Base-by-base conservation (phyloP, 2,113 vertebrate genomes). In the Rhinolophus sinicus region DNA sequence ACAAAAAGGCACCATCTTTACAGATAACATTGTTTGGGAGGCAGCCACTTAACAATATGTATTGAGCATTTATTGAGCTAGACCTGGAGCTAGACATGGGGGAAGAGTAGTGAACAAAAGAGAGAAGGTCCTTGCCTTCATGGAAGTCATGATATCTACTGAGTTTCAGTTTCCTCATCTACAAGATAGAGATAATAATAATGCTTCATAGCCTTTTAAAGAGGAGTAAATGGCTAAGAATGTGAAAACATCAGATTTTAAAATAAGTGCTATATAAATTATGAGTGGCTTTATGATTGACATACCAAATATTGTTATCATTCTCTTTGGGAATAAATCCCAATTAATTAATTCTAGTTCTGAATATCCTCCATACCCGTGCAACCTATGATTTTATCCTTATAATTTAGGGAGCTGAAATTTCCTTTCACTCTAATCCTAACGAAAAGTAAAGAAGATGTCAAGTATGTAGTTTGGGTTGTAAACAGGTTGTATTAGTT, bases 231-330 rank as follows among this genome's bases (percentile, higher is more conserved):
- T 93, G 28, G 13, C 50, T 40, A 26, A 52, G 52, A 89, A 58
- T 87, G 30, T 86, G 82, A 77, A 95, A 96, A 75, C 4, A 21
- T 18, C 21, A 92, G 21, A 14, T 73, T 93, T 95, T 72, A 64
- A 58, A 94, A 50, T 50, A 50, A 50, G 90, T 93, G n/a, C 22
- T 56, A 9, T 76, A 10, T 78, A 92, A 69, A 75, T 67, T 88
- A 78, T 92, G 30, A 90, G 24, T 47, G 3, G 15, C 40, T 93
- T 73, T 56, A 38, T 58, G 69, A 69, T 82, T 82, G 13, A 50
- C 58, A 6, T 30, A 44, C 22, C 54, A 40, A 72, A 86, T 40
- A 65, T 44, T 87, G 15, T 60, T 85, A 62, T 78, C 35, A 30
- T 80, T 73, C 16, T 14, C 30, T 82, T 77, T 83, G 60, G n/a